Base-by-base conservation (phyloP, 2,113 vertebrate species). In the Acanthochromis polyacanthus region DNA sequence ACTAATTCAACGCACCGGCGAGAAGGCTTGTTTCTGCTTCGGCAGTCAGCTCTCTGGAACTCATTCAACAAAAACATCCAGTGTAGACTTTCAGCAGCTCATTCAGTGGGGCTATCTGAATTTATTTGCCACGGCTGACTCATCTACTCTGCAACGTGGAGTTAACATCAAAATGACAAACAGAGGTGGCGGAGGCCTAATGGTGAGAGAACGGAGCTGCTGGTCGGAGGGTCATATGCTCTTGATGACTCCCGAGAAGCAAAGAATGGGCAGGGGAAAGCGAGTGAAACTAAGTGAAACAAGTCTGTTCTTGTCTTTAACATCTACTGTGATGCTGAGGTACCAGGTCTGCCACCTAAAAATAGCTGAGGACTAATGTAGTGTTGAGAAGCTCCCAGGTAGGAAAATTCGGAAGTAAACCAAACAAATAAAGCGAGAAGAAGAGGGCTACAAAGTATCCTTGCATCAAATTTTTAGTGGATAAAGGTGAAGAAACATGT, bases 31-130 rank as follows among this genome's bases (percentile, higher is more conserved):
- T 89, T 82, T 88, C 77, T 43, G 66, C 85, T 87, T 52, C 46
- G 50, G 73, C 73, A 87, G 83, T 72, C 85, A 73, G 82, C 82
- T 88, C 81, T 89, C 90, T 91, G 86, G 84, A 90, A 81, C 66
- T 56, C 89, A 36, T 82, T 87, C 82, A 85, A 85, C 84, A 87
- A 82, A 86, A 90, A 83, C 78, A 92, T 72, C 46, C 81, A 75
- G 73, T 23, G 76, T 81, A 19, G 80, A 88, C 32, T 87, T 88
- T 85, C 62, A 70, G 78, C 55, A 74, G 67, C 74, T 76, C 70
- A 57, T 81, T 89, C 86, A 81, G 63, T 51, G 67, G 59, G n/a
- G 7, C 66, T 40, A 61, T 67, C 56, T 75, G 63, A 83, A 86
- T 86, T 81, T 78, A 89, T 85, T 78, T 38, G 56, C 84, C 77